A percentile compares a stretch with the other conserved stretches of the same genome.
These are phyloP conservation scores for Drosophila incognita DNA, from an alignment of 2,888 invertebrate species.

Conservation along the genomic window DNA sequence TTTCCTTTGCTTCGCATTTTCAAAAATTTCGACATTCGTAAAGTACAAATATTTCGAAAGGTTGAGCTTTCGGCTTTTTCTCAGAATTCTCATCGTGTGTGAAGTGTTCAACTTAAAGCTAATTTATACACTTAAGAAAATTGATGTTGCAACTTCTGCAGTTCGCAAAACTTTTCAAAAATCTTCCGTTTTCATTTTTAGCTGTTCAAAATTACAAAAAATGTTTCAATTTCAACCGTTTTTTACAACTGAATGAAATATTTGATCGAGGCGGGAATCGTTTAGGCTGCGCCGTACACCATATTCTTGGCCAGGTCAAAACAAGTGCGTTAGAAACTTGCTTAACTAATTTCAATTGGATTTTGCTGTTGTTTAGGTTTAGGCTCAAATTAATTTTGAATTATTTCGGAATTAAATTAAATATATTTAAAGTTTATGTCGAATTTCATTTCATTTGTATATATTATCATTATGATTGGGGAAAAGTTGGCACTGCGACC, in stretches of 20 bases:
- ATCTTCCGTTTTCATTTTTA: not conserved
- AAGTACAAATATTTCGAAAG: too few relatives aligned
- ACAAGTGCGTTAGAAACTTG: not conserved
- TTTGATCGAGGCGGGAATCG: not conserved
- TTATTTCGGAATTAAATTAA: too few relatives aligned
- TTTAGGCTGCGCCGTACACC: not conserved
- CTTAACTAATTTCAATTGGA: not conserved
- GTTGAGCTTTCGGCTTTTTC: too few relatives aligned
- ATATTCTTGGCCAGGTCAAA: too few relatives aligned
- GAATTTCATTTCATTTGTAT: too few relatives aligned
- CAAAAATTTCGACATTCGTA: too few relatives aligned
- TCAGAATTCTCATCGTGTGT: not conserved
- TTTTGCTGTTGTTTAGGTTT: not conserved
- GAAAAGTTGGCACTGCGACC: too few relatives aligned
- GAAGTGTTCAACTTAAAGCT: not conserved
- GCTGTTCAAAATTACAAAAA: not conserved
- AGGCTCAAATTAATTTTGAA: too few relatives aligned
- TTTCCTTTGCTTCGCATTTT: too few relatives aligned
- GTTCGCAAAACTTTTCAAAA: not conserved
- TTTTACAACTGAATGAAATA: not conserved
- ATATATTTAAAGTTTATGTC: too few relatives aligned
- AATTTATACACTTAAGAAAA: not conserved
- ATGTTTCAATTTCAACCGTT: not conserved
- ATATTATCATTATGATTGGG: too few relatives aligned
- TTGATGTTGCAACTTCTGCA: not conserved